phyloP scores from a whole-genome alignment of 2,113 vertebrate species.

The Lophotis ruficrista region DNA sequence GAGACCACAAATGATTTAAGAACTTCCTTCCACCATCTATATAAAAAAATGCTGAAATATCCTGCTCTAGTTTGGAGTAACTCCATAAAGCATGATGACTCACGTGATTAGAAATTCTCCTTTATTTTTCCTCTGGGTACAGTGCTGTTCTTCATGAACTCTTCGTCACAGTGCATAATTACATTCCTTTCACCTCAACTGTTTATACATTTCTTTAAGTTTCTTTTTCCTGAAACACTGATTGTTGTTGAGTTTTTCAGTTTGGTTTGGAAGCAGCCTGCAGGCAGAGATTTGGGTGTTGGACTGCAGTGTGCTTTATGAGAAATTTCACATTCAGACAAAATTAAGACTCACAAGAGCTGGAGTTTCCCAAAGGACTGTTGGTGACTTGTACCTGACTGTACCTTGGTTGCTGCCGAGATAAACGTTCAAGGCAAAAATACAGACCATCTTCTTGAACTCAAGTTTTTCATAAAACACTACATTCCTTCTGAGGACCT shows the following conservation, averaged over 20 bases:
- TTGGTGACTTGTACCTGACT: background rate
- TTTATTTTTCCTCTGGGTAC: conserved; percentile 15
- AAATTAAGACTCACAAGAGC: background rate
- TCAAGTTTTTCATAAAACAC: background rate
- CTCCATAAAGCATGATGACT: conserved; percentile 17
- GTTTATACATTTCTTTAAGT: background rate
- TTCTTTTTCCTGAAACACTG: background rate
- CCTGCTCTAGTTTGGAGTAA: background rate
- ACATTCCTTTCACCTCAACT: conserved; percentile 26
- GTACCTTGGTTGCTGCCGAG: background rate
- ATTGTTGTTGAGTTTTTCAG: background rate
- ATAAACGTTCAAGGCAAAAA: background rate
- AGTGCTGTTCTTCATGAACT: background rate
- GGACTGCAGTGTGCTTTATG: background rate
- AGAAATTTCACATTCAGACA: background rate
- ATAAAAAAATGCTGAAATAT: conserved; percentile 36
- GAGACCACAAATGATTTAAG: conserved; percentile 1
- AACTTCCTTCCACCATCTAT: conserved; percentile 17
- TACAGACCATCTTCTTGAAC: background rate
- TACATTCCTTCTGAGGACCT: background rate
- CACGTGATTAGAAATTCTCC: background rate
- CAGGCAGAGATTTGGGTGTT: background rate
- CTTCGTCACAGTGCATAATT: background rate
- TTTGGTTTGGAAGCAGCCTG: background rate
- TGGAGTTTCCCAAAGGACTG: background rate